These are phyloP conservation scores for Uloborus diversus DNA, from an alignment of 1,140 invertebrate species.

Conservation along the genomic window DNA sequence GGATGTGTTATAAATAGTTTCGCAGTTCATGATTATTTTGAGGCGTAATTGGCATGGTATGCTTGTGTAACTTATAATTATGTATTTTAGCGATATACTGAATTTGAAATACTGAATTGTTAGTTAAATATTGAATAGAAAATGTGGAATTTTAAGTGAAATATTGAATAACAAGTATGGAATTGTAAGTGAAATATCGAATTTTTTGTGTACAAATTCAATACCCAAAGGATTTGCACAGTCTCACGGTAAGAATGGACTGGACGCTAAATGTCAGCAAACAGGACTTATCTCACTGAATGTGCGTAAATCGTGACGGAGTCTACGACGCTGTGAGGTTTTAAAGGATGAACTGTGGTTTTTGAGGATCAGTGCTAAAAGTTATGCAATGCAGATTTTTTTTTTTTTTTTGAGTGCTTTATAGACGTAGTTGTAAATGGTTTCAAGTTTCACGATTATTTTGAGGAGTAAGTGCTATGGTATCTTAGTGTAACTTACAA, in stretches of 20 bases:
- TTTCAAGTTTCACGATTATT: not conserved
- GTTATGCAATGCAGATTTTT: not conserved
- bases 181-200: no score
- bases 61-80: not conserved
- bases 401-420: no score
- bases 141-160: no score
- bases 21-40: not conserved
- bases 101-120: no score
- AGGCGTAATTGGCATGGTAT: not conserved
- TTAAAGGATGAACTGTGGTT: not conserved
- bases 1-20: no score
- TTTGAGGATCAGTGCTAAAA: not conserved
- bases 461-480: not conserved
- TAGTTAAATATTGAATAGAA: no score
- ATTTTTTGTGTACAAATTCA: no score
- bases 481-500: no score
- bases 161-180: no score
- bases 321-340: not conserved
- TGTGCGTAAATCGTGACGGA: conserved; percentile 14
- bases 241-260: not conserved
- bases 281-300: not conserved
- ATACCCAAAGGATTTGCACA: no score
- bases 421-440: no score
- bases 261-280: not conserved
- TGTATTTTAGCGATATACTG: not conserved